Evolutionary conservation across 2,797 vertebrate genomes (phyloP), one percentile per base, ranked within the genome.

Genomic region (Hypotaenidia okinawae): DNA sequence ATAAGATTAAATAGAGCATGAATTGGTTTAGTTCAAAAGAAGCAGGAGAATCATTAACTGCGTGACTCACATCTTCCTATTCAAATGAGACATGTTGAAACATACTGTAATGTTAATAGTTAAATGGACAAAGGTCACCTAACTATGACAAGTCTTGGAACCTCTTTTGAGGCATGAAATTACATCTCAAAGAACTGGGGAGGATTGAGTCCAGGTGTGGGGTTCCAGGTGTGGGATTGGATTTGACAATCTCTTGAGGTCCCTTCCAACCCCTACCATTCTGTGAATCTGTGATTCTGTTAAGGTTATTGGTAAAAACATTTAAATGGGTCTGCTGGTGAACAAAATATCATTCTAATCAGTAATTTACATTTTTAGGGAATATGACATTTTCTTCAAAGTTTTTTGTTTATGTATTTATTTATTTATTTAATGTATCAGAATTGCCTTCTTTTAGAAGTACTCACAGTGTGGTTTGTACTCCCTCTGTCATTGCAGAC

Each of bases 11-110:
- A 73, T 27, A 73, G 2, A 70, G 2, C 3, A 23, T 43, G 3
- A 72, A 61, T 2, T 62, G 15, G 35, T 70, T 49, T 24, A 51
- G 6, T 30, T 76, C 13, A 58, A 70, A 94, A 88, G 2, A 69
- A n/a, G 55, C 2, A 9, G 41, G 73, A 76, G 5, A 21, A 47
- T 33, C 1, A 17, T n/a, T 72, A 72, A 16, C 0, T 0, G 3
- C 15, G 3, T 18, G 78, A 59, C 13, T 49, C 64, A 32, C 3
- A 51, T 74, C 64, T 69, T 73, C 17, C 3, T 61, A 6, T 68
- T 82, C 16, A 59, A 67, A 57, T 32, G 3, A 37, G 8, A 89
- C 88, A 57, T 1, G 2, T 3, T 51, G 37, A 59, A 47, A 90
- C 63, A 17, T 43, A 27, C 2, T 66, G 17, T 22, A 86, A 54